Evolutionary conservation across 2,888 invertebrate species (phyloP).

Genomic region (Eupeodes latifasciatus): DNA sequence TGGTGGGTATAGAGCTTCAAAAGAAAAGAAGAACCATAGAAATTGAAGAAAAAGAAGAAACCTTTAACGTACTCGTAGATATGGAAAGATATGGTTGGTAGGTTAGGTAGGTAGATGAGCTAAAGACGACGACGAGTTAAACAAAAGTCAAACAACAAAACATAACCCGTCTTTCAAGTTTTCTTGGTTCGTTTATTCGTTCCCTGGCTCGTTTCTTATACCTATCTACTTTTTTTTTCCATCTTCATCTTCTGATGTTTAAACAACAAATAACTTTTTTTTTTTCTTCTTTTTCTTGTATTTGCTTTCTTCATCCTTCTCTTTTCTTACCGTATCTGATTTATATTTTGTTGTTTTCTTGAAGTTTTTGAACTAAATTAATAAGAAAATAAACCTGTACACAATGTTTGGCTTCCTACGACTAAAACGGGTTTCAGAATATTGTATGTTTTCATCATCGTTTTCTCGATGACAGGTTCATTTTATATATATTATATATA

Average conservation of each 20-base stretch:
- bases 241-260: slow-evolving; percentile 30
- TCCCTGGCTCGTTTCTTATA: neutral
- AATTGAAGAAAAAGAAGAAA: slow-evolving; percentile 55
- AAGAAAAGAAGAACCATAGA: neutral
- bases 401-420: slow-evolving; percentile 62
- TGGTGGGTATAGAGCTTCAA: neutral
- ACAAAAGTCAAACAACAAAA: slow-evolving; percentile 73
- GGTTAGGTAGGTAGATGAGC: slow-evolving; percentile 28
- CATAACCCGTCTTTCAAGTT: slow-evolving; percentile 73
- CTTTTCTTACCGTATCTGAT: slow-evolving; percentile 46
- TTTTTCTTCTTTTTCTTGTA: slow-evolving; percentile 25
- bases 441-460: slow-evolving; percentile 56
- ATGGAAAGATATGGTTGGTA: neutral
- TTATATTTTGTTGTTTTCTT: slow-evolving; percentile 27
- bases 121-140: slow-evolving; percentile 64
- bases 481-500: slow-evolving; percentile 11
- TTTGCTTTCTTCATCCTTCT: slow-evolving; percentile 66
- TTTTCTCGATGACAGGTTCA: slow-evolving; percentile 49
- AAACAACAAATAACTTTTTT: slow-evolving; percentile 62
- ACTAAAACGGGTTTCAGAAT: slow-evolving; percentile 55
- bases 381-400: slow-evolving; percentile 61
- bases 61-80: slow-evolving; percentile 52
- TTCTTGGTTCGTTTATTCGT: slow-evolving; percentile 18
- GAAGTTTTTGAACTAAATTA: neutral
- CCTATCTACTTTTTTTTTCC: neutral